A percentile compares a stretch with the other conserved stretches of the same genome.
phyloP scores from a whole-genome alignment of 2,113 vertebrate species.

The Esox niger region DNA sequence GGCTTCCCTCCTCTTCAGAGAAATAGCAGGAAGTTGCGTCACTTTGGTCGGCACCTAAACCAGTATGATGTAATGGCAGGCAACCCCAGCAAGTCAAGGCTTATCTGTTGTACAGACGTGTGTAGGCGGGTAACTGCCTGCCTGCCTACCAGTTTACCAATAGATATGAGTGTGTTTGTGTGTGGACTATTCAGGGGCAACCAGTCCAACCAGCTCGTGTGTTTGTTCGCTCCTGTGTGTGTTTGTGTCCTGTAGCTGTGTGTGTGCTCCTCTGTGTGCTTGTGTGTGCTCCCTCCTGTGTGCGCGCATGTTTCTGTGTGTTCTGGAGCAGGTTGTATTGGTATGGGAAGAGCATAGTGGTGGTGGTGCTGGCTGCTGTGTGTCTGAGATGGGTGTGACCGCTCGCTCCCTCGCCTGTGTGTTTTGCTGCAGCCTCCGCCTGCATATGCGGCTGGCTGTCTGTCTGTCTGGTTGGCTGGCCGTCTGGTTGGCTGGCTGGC shows the following conservation, averaged over 20 bases:
- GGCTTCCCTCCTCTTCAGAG: conserved; percentile 2
- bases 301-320: too few relatives aligned
- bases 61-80: conserved; percentile 59
- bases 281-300: too few relatives aligned
- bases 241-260: too few relatives aligned
- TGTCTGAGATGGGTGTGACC: conserved; percentile 14
- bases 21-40: conserved; percentile 39
- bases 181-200: neutral
- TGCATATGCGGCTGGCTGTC: conserved; percentile 19
- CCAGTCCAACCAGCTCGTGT: neutral
- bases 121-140: conserved; percentile 1
- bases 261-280: too few relatives aligned
- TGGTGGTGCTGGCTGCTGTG: neutral
- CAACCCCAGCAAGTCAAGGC: conserved; percentile 37
- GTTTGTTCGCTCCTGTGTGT: too few relatives aligned
- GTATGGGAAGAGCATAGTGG: too few relatives aligned
- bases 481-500: conserved; percentile 34
- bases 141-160: conserved; percentile 4
- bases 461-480: too few relatives aligned
- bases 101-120: conserved; percentile 15
- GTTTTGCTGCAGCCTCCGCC: conserved; percentile 24
- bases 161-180: neutral
- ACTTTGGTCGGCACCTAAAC: conserved; percentile 43
- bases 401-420: neutral
- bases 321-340: too few relatives aligned